phyloP scores from a whole-genome alignment of 2,797 vertebrate species.

The Dermochelys coriacea region DNA sequence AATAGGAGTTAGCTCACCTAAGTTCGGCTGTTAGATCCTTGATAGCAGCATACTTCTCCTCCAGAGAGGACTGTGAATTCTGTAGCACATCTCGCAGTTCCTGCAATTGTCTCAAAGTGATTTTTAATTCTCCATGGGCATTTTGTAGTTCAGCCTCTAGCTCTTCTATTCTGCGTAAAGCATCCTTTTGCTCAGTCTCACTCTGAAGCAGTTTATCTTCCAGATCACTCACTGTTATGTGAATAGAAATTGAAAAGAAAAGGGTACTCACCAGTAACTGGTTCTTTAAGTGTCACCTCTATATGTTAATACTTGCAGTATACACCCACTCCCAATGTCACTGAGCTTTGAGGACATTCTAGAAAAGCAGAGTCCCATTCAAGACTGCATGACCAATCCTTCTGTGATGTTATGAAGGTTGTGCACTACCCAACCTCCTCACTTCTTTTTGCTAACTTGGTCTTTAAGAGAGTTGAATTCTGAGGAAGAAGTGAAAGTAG shows the following conservation, averaged over 20 bases:
- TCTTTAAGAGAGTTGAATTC: neutral
- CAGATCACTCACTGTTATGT: conserved; percentile 86
- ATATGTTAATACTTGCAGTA: neutral
- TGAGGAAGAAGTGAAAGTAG: neutral
- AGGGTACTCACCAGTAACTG: neutral
- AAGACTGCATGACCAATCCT: neutral
- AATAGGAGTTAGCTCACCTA: conserved; percentile 80
- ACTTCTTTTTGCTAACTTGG: neutral
- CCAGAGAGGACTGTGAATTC: conserved; percentile 90
- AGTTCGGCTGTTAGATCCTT: conserved; percentile 89
- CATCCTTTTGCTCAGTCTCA: conserved; percentile 85
- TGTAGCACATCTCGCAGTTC: conserved; percentile 87
- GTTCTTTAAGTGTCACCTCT: neutral
- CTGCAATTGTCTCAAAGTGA: conserved; percentile 87
- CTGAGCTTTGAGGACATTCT: neutral
- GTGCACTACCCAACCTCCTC: neutral
- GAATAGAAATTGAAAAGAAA: neutral
- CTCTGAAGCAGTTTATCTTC: conserved; percentile 90
- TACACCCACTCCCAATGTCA: neutral
- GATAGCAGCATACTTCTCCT: conserved; percentile 88
- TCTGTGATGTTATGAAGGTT: neutral
- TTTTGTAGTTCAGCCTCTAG: conserved; percentile 91
- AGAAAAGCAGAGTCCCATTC: neutral
- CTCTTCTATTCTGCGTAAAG: conserved; percentile 88
- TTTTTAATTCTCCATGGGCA: conserved; percentile 87